phyloP scores from a whole-genome alignment of 2,113 vertebrate genomes.

The Cynopterus brachyotis region DNA sequence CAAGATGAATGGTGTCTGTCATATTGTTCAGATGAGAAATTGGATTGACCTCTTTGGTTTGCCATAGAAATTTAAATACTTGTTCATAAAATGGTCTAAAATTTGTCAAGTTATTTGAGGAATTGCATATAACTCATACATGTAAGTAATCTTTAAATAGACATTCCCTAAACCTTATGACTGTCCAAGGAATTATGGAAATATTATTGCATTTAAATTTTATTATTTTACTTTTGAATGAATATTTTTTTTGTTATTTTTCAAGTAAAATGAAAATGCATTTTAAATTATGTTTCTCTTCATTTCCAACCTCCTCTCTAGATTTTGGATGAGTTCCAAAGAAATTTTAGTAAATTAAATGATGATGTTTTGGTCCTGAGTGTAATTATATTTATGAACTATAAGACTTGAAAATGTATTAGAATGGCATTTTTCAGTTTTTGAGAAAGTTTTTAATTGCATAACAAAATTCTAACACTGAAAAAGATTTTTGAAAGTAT shows the following conservation, averaged over 20 bases:
- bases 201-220: not conserved
- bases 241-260: not conserved
- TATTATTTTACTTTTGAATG: not conserved
- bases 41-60: not conserved
- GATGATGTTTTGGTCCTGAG: not conserved
- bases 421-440: not conserved
- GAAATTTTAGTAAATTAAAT: constrained; percentile 40
- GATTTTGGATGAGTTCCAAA: not conserved
- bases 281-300: constrained; percentile 6
- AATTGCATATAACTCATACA: not conserved
- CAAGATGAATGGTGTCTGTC: not conserved
- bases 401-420: not conserved
- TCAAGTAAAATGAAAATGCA: not conserved
- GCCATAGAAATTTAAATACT: not conserved
- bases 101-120: not conserved
- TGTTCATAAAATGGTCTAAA: not conserved
- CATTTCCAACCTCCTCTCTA: not conserved
- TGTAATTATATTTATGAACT: not conserved
- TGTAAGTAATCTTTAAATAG: not conserved
- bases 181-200: not conserved
- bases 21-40: not conserved
- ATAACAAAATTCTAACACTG: not conserved
- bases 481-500: not conserved
- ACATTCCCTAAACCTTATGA: not conserved
- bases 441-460: not conserved